These are phyloP conservation scores for Plecturocebus donacophilus DNA, from an alignment of 2,113 vertebrate species.

Conservation along the genomic window DNA sequence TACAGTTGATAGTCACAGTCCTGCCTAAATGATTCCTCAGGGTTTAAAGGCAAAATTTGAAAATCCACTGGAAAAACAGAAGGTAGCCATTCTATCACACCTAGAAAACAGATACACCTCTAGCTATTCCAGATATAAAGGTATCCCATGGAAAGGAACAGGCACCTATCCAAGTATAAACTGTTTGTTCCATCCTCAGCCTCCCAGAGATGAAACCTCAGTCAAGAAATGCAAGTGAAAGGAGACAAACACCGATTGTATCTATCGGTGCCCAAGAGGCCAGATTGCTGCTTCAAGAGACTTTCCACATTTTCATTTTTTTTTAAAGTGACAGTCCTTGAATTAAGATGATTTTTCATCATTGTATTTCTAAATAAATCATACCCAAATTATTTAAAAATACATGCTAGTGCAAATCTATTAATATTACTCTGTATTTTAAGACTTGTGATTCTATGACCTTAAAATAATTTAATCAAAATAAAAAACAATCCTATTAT, in stretches of 20 bases:
- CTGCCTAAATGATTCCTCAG: background rate
- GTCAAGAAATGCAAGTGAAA: background rate
- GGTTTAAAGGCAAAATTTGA: background rate
- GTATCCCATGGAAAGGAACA: background rate
- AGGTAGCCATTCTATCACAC: background rate
- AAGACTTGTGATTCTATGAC: background rate
- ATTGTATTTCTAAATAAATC: background rate
- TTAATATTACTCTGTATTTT: conserved; percentile 5
- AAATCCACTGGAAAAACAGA: background rate
- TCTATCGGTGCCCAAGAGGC: background rate
- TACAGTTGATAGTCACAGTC: background rate
- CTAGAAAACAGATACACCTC: background rate
- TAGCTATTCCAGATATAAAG: background rate
- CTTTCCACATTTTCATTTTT: background rate
- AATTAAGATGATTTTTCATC: background rate
- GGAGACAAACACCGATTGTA: background rate
- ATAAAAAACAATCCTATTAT: background rate
- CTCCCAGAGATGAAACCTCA: background rate
- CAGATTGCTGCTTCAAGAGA: background rate
- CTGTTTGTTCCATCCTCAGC: background rate
- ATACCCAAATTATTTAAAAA: conserved; percentile 34
- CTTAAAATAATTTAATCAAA: conserved; percentile 42
- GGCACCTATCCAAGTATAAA: background rate
- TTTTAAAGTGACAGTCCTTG: background rate
- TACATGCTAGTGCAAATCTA: background rate